Percentiles rank a stretch among this genome's conserved stretches.
Evolutionary conservation across 2,888 invertebrate genomes (phyloP).

Genomic region (Frankliniella intonsa): DNA sequence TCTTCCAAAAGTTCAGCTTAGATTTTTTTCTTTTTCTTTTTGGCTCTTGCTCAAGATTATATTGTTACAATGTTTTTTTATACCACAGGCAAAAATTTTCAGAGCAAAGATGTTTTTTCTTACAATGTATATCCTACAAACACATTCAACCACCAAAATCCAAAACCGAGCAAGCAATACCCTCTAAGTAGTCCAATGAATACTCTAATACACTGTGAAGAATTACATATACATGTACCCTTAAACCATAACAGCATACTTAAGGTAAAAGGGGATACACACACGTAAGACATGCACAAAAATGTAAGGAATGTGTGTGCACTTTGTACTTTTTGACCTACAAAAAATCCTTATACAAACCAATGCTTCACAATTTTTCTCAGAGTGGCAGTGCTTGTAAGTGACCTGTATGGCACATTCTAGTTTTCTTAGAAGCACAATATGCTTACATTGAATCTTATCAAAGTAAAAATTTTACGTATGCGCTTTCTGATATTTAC

Average conservation of each 20-base stretch:
- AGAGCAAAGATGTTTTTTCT: too few species aligned
- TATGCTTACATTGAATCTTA: too few species aligned
- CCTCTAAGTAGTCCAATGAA: not conserved
- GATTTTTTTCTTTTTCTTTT: too few species aligned
- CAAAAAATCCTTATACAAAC: not conserved
- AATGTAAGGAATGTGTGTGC: not conserved
- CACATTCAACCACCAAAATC: too few species aligned
- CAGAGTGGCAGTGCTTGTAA: not conserved
- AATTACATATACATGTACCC: not conserved
- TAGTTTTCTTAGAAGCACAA: too few species aligned
- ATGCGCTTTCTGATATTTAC: too few species aligned
- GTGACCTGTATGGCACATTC: not conserved
- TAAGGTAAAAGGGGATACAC: not conserved
- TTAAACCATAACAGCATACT: not conserved
- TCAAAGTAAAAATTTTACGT: too few species aligned
- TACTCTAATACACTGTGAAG: constrained; percentile 23
- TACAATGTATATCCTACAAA: too few species aligned
- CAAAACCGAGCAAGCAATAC: not conserved
- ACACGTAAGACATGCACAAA: not conserved
- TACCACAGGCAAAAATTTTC: too few species aligned
- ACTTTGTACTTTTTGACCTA: constrained; percentile 10
- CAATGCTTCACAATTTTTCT: not conserved
- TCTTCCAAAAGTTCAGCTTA: too few species aligned
- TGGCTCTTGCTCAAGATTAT: too few species aligned
- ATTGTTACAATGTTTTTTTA: too few species aligned